Base-by-base conservation (phyloP, 2,888 invertebrate species). In the Macrosiphum euphorbiae region DNA sequence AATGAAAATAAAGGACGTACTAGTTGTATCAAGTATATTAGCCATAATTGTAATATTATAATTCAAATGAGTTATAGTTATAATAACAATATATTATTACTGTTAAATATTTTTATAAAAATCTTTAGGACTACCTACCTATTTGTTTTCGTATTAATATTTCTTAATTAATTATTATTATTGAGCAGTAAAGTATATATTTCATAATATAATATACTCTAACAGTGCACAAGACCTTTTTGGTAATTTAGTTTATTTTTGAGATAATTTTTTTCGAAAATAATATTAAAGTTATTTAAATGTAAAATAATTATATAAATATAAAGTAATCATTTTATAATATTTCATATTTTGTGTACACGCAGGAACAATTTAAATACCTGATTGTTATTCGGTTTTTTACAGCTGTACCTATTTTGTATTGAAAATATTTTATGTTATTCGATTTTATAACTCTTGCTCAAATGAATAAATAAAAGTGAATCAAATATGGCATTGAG, bases 341-440 rank as follows among this genome's bases (percentile, higher is more conserved):
- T 67, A 58, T 58, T 58, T 58, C 8, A 28, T 61, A 67, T n/a
- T 5, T 16, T 67, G n/a, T 67, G n/a, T 16, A 67, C 67, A 67
- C 1, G 0, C 7, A 8, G 16, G 16, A 67, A 1, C n/a, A n/a
- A n/a, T n/a, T n/a, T 4, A 5, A n/a, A 67, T 5, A 35, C 16
- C 5, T 67, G n/a, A 67, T 67, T 67, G 16, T 67, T 67, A 67
- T 67, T 67, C 1, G n/a, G 61, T n/a, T n/a, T 67, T 28, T n/a
- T 67, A 55, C 20, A 55, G 55, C 20, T n/a, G 16, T 67, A 4
- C 44, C 44, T 44, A 13, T n/a, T 67, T 67, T 67, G n/a, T 16
- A 67, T 5, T 67, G n/a, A n/a, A 67, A n/a, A 67, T 67, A 67
- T n/a, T 67, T 67, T 67, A 67, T 67, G 67, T 67, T 5, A n/a